Percentiles rank a stretch among this genome's conserved stretches.
phyloP scores from a whole-genome alignment of 2,797 vertebrate genomes.

The Micropoecilia bifurca region DNA sequence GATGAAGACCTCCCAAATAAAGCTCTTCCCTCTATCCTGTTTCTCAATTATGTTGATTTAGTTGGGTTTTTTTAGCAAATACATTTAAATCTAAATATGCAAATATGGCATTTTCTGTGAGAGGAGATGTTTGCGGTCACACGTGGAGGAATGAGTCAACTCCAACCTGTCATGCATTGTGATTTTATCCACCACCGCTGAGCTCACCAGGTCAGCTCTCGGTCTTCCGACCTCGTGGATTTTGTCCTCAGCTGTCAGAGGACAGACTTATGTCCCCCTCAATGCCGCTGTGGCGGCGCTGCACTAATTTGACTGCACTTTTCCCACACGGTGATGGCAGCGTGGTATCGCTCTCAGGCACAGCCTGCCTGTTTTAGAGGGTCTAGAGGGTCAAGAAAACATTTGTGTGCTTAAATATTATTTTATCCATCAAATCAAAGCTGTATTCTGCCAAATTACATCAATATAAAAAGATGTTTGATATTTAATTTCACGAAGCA shows the following conservation, averaged over 20 bases:
- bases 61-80: neutral
- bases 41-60: neutral
- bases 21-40: conserved; percentile 21
- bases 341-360: neutral
- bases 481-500: too few relatives aligned
- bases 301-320: conserved; percentile 45
- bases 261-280: conserved; percentile 50
- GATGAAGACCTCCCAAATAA: conserved; percentile 51
- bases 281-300: conserved; percentile 48
- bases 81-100: neutral
- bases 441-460: too few relatives aligned
- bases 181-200: conserved; percentile 47
- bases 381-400: too few relatives aligned
- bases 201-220: conserved; percentile 54
- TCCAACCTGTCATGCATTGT: conserved; percentile 50
- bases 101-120: conserved; percentile 11
- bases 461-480: too few relatives aligned
- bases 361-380: too few relatives aligned
- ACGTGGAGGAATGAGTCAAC: conserved; percentile 37
- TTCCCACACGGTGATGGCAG: conserved; percentile 37
- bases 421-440: too few relatives aligned
- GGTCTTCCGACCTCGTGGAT: conserved; percentile 42
- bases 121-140: conserved; percentile 21
- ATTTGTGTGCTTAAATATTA: too few relatives aligned
- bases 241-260: conserved; percentile 42